Evolutionary conservation across 2,113 vertebrate genomes (phyloP).

Genomic region (Oncorhynchus keta): DNA sequence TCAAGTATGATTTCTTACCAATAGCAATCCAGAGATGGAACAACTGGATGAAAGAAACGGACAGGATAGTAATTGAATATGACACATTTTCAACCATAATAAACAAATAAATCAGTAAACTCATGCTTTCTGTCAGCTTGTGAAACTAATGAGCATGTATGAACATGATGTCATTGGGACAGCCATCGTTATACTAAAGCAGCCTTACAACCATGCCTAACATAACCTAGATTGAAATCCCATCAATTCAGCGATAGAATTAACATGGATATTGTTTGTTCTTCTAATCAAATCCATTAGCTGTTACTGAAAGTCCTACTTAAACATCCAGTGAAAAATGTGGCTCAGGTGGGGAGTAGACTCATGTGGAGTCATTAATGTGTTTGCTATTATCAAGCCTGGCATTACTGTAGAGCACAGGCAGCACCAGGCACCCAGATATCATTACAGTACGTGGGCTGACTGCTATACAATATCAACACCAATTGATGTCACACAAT

Average conservation of each 20-base stretch:
- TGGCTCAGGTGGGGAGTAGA: too few species aligned
- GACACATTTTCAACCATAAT: background rate
- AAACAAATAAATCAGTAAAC: background rate
- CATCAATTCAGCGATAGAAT: slow-evolving; percentile 14
- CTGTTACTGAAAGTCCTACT: background rate
- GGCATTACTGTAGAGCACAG: slow-evolving; percentile 64
- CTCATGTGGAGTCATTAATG: too few species aligned
- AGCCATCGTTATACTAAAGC: background rate
- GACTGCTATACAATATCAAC: background rate
- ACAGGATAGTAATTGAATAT: background rate
- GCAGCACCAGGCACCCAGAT: background rate
- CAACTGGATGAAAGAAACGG: slow-evolving; percentile 45
- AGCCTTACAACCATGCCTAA: background rate
- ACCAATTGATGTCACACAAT: background rate
- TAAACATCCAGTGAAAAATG: too few species aligned
- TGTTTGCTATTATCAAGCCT: background rate
- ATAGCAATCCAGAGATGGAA: slow-evolving; percentile 77
- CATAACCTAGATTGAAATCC: slow-evolving; percentile 9
- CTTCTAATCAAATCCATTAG: slow-evolving; percentile 10
- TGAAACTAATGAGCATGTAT: background rate
- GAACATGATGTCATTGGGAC: background rate
- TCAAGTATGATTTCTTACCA: slow-evolving; percentile 56
- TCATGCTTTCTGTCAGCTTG: background rate
- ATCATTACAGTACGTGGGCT: background rate
- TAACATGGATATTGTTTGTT: slow-evolving; percentile 2